Evolutionary conservation across 2,797 vertebrate genomes (phyloP).

Genomic region (Galagoides demidoff): DNA sequence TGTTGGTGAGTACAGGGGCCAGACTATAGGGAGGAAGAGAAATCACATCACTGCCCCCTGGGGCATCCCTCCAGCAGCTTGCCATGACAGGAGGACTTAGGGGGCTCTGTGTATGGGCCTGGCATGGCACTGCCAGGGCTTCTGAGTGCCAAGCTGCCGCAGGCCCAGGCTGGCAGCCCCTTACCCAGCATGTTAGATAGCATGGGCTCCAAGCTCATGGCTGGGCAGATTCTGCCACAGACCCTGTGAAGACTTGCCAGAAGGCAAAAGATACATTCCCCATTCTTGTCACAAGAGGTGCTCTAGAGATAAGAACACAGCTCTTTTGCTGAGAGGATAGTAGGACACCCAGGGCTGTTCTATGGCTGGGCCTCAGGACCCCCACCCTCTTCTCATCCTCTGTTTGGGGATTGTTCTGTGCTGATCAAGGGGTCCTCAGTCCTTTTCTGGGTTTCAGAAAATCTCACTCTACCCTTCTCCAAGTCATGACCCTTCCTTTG

Average conservation of each 20-base stretch:
- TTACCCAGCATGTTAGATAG: neutral
- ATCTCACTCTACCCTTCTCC: neutral
- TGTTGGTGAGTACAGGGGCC: conserved; percentile 87
- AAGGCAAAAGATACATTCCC: neutral
- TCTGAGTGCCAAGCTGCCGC: neutral
- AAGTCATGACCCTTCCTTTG: neutral
- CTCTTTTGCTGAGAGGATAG: neutral
- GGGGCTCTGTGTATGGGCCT: neutral
- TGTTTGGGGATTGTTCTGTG: no score
- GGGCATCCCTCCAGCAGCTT: neutral
- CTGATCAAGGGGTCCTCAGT: neutral
- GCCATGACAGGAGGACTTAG: neutral
- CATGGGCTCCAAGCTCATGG: neutral
- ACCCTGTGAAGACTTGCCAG: neutral
- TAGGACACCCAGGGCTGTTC: neutral
- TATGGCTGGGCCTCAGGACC: no score
- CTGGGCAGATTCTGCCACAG: neutral
- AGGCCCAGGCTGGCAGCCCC: neutral
- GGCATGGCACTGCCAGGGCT: neutral
- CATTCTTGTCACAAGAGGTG: neutral
- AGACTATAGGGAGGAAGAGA: neutral
- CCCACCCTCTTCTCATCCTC: no score
- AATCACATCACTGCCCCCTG: fast-evolving
- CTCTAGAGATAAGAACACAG: neutral
- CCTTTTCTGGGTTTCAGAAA: neutral